Base-by-base conservation (phyloP, 1,140 invertebrate genomes). In the Drosophila sucinea region DNA sequence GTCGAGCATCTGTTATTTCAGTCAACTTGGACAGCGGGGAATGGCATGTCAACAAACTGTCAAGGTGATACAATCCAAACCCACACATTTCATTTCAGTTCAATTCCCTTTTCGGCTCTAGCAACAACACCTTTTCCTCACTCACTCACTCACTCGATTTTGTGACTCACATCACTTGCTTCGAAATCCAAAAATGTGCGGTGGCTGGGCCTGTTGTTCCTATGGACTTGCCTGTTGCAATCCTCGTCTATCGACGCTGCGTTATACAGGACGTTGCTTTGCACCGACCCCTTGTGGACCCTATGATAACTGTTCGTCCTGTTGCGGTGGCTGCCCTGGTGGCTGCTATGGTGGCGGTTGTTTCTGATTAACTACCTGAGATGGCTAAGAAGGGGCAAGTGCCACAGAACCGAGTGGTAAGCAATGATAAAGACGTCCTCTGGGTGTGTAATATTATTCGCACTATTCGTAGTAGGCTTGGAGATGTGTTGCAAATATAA, bases 121-220 rank as follows among this genome's bases (percentile, higher is more conserved):
- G 58, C 38, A 74, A 76, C 27, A 62, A 76, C 27, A 62, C 51
- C 55, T 67, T 17, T 27, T 51, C 44, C 11, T 17, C 17, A 17
- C 17, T 17, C 17, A 17, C 44, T 23, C 17, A 5, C 8, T 38
- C 17, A 2, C 81, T 67, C 60, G 41, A 66, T 77, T 81, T 67
- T 63, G 65, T 68, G 44, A 58, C 41, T 47, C 6, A 17, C 35
- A 35, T 17, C 7, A 27, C 23, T 2, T 25, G 23, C 32, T 8
- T 2, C 2, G 27, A 60, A 60, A 54, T 40, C 7, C 35, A 17
- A 85, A 74, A 44, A 86, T 89, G 84, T 89, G 84, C 30, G 84
- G 84, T 40, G 84, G 84, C 5, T 89, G 84, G 84, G 84, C 84
- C 7, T 89, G 84, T 67, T 44, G 54, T 10, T 84, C 84, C 11